phyloP scores from a whole-genome alignment of 1,140 invertebrate species.

The Pinna nobilis region DNA sequence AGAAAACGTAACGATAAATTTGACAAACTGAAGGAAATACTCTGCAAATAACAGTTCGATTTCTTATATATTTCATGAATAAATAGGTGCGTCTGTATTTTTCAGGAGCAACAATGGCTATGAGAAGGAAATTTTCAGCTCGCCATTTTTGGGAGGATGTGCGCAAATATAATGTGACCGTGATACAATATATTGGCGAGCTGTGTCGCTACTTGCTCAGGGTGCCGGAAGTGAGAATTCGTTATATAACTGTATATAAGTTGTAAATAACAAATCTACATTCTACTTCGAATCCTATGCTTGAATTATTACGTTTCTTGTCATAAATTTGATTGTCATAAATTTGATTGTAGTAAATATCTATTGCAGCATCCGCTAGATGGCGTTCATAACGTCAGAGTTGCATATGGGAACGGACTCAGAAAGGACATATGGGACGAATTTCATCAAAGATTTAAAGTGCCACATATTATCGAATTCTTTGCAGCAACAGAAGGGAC shows the following conservation, averaged over 20 bases:
- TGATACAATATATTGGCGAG: slow-evolving; percentile 93
- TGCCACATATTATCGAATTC: slow-evolving; percentile 54
- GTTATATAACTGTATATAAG: too few species aligned
- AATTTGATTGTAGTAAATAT: too few species aligned
- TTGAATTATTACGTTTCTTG: too few species aligned
- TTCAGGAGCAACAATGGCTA: slow-evolving; percentile 63
- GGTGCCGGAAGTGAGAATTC: slow-evolving; percentile 47
- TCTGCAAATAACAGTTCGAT: too few species aligned
- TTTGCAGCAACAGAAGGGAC: slow-evolving; percentile 60
- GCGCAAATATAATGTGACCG: slow-evolving; percentile 60
- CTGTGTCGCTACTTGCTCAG: slow-evolving; percentile 96
- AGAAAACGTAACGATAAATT: too few species aligned
- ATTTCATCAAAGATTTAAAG: slow-evolving; percentile 55
- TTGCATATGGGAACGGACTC: slow-evolving; percentile 58
- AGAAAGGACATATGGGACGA: slow-evolving; percentile 58
- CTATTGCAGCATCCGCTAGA: slow-evolving; percentile 52
- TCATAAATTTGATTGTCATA: too few species aligned
- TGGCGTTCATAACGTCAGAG: slow-evolving; percentile 45
- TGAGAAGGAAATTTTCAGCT: slow-evolving; percentile 65
- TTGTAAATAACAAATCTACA: too few species aligned
- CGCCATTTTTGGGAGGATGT: slow-evolving; percentile 64
- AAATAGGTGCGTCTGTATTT: too few species aligned
- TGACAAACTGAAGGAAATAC: too few species aligned
- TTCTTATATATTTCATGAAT: too few species aligned
- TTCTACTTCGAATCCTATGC: too few species aligned